Conservation (phyloP, 1,140 invertebrate genomes). For the Drosophila murphyi region DNA sequence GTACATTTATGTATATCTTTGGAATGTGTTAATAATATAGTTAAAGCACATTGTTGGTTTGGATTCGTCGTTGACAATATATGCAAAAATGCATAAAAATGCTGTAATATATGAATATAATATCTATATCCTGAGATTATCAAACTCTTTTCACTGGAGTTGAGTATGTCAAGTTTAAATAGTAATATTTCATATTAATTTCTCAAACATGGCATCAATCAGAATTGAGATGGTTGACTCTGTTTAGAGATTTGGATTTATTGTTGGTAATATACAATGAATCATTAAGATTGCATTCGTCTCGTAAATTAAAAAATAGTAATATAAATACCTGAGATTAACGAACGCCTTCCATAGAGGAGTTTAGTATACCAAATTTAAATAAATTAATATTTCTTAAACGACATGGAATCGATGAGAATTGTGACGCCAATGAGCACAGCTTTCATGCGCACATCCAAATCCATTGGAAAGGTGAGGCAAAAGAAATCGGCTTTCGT, state of each 20-base stretch:
- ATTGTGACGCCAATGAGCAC: slow-evolving; percentile 90
- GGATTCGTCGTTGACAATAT: no score
- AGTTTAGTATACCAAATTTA: background rate
- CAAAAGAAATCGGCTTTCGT: slow-evolving; percentile 92
- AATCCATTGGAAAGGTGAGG: slow-evolving; percentile 91
- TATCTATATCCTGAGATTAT: no score
- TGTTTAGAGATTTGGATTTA: slow-evolving; percentile 13
- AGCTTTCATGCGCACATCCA: slow-evolving; percentile 93
- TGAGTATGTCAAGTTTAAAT: no score
- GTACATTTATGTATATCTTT: background rate
- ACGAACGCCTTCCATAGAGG: slow-evolving; percentile 4
- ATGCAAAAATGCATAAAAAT: no score
- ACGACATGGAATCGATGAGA: slow-evolving; percentile 92
- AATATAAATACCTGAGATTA: slow-evolving; percentile 23
- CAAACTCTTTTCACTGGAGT: no score
- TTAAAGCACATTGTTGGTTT: slow-evolving; percentile 53
- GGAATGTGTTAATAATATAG: slow-evolving; percentile 54
- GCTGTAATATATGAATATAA: no score
- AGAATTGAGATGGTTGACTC: background rate
- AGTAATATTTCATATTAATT: no score
- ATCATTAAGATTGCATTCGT: slow-evolving; percentile 40
- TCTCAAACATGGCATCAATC: no score
- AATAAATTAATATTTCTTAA: slow-evolving; percentile 85
- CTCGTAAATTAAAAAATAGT: slow-evolving; percentile 18
- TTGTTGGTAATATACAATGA: slow-evolving; percentile 27